A percentile compares a stretch with the other conserved stretches of the same genome.
Conservation (phyloP, 2,797 vertebrate species). For the Halcyon leucocephala region DNA sequence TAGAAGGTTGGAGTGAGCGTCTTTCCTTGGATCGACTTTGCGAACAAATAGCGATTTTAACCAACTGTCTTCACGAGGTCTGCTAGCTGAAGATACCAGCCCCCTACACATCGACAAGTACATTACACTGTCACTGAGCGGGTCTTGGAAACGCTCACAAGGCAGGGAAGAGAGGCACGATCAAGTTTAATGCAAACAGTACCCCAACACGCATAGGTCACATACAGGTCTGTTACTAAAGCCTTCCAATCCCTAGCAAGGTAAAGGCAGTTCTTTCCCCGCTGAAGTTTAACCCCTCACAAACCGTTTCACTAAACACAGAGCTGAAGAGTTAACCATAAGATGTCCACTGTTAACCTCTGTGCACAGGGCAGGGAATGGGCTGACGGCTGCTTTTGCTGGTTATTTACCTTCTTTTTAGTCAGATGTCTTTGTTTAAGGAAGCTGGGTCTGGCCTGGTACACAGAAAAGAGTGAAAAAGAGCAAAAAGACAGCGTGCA, state of each 20-base stretch:
- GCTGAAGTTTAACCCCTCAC: not conserved
- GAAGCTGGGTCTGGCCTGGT: not conserved
- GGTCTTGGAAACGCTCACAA: not conserved
- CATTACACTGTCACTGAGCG: not conserved
- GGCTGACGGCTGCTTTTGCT: not conserved
- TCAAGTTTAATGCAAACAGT: not conserved
- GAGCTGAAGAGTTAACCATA: not conserved
- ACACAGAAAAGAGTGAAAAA: not conserved
- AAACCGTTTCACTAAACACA: not conserved
- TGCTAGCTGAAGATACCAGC: conserved; percentile 79
- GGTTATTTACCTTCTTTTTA: not conserved
- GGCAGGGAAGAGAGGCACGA: not conserved
- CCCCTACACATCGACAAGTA: conserved; percentile 74
- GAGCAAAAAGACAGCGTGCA: not conserved
- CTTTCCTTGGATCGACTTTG: conserved; percentile 96
- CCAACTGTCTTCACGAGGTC: conserved; percentile 91
- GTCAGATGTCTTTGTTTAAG: not conserved
- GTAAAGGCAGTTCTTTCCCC: not conserved
- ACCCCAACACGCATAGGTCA: not conserved
- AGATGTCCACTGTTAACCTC: not conserved
- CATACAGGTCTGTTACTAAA: fast-evolving
- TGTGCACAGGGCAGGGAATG: not conserved
- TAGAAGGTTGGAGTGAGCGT: conserved; percentile 93
- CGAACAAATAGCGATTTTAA: conserved; percentile 94
- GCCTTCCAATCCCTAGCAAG: not conserved